Evolutionary conservation across 1,140 invertebrate genomes (phyloP).

Genomic region (Conus ventricosus): DNA sequence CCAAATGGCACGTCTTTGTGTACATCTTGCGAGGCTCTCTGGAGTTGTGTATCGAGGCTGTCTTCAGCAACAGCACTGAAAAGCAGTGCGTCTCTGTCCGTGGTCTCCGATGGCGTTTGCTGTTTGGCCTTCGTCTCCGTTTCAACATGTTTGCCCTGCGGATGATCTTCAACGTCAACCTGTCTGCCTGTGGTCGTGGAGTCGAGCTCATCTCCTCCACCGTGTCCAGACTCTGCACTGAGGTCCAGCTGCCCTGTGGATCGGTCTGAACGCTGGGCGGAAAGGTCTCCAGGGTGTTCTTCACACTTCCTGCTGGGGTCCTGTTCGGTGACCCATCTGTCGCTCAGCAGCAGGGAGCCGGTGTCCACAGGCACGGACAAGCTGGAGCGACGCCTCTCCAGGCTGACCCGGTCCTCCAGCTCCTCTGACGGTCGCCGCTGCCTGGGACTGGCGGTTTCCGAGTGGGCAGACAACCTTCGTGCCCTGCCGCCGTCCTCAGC

Average conservation of each 20-base stretch:
- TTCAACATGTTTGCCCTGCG: too few relatives aligned
- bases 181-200: too few relatives aligned
- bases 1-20: too few relatives aligned
- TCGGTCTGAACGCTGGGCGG: not conserved
- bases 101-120: too few relatives aligned
- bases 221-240: not conserved
- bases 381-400: not conserved
- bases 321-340: slow-evolving; percentile 14
- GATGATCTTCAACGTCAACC: too few relatives aligned
- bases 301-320: not conserved
- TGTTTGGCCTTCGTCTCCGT: too few relatives aligned
- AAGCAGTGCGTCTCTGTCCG: too few relatives aligned
- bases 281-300: not conserved
- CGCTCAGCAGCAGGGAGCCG: not conserved
- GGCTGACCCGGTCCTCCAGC: not conserved
- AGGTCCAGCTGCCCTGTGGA: not conserved
- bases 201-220: not conserved
- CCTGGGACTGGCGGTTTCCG: not conserved
- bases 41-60: too few relatives aligned
- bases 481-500: not conserved
- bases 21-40: too few relatives aligned
- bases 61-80: too few relatives aligned
- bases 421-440: not conserved
- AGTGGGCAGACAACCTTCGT: not conserved
- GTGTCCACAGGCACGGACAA: not conserved